phyloP scores from a whole-genome alignment of 2,113 vertebrate species.

The Delphinus delphis region DNA sequence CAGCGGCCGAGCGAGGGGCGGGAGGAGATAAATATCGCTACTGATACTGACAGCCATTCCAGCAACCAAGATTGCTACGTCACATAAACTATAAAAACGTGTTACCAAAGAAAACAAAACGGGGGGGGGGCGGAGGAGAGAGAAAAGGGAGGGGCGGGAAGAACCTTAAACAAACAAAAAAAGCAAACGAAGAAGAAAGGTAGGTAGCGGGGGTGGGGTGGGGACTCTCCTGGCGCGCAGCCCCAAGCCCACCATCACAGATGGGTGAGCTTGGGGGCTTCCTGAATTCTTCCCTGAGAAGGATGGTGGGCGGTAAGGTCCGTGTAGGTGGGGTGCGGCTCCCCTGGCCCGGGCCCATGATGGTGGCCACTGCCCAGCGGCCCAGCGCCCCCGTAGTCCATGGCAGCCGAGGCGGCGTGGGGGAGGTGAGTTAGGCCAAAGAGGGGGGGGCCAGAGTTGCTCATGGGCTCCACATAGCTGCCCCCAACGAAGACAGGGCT shows the following conservation, averaged over 20 bases:
- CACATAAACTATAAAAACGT: constrained; percentile 92
- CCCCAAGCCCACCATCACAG: constrained; percentile 88
- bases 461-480: constrained; percentile 95
- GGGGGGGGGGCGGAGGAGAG: constrained; percentile 3
- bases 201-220: constrained; percentile 73
- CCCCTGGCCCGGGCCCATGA: constrained; percentile 95
- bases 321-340: constrained; percentile 95
- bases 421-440: constrained; percentile 96
- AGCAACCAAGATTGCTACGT: constrained; percentile 95
- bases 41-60: constrained; percentile 89
- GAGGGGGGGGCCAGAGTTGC: constrained; percentile 93
- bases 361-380: constrained; percentile 95
- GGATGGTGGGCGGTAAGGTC: constrained; percentile 97
- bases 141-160: constrained; percentile 69
- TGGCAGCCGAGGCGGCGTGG: constrained; percentile 91
- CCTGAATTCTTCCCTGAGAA: constrained; percentile 99
- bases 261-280: constrained; percentile 99
- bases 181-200: background rate
- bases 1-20: constrained; percentile 67
- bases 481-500: constrained; percentile 97
- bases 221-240: constrained; percentile 82
- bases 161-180: constrained; percentile 79
- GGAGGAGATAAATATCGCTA: constrained; percentile 87
- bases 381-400: constrained; percentile 96
- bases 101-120: constrained; percentile 84